Conservation (phyloP, 1,140 invertebrate species). For the Drosophila tristis region DNA sequence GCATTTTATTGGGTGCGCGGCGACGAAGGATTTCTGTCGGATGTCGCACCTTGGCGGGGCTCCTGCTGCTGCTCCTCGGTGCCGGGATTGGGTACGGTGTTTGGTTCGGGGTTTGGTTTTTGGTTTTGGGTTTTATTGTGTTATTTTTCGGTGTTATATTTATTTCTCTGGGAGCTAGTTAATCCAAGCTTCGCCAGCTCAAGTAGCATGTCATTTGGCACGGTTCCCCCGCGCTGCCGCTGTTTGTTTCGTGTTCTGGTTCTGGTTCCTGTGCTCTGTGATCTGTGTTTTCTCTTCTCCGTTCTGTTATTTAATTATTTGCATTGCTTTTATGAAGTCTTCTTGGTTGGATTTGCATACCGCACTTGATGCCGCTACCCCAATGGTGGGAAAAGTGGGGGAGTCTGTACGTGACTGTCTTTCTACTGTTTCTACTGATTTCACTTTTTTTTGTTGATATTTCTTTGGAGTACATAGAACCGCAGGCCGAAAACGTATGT, state of each 20-base stretch:
- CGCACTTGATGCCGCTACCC: conserved; percentile 18
- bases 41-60: conserved; percentile 60
- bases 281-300: background rate
- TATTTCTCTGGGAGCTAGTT: conserved; percentile 52
- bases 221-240: conserved; percentile 2
- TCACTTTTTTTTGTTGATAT: conserved; percentile 32
- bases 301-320: conserved; percentile 70
- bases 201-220: conserved; percentile 57
- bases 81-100: conserved; percentile 16
- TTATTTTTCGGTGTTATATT: conserved; percentile 39
- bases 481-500: conserved; percentile 50
- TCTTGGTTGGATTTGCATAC: conserved; percentile 61
- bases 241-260: conserved; percentile 39
- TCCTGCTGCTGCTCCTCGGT: conserved; percentile 4
- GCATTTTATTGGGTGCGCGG: conserved; percentile 69
- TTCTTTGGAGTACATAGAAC: conserved; percentile 26
- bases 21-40: conserved; percentile 56
- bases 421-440: background rate
- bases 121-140: conserved; percentile 17
- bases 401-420: conserved; percentile 48
- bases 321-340: conserved; percentile 53
- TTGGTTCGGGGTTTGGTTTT: conserved; percentile 40
- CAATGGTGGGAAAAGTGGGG: conserved; percentile 3
- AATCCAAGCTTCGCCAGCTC: conserved; percentile 63
- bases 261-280: background rate